Conservation (phyloP, 2,888 invertebrate genomes). For the Elysia crispata region DNA sequence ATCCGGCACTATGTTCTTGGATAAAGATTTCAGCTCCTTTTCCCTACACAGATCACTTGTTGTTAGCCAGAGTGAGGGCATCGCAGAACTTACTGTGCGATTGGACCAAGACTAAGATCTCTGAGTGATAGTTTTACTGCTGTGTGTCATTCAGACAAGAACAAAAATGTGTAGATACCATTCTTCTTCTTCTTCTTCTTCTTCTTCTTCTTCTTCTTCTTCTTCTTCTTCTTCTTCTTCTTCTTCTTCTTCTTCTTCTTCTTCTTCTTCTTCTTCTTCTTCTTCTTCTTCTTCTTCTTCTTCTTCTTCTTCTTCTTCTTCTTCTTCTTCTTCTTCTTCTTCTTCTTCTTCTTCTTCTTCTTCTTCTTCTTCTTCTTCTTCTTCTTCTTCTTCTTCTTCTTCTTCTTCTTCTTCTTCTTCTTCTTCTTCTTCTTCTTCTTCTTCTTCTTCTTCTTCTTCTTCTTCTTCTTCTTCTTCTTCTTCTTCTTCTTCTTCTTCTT, state of each 20-base stretch:
- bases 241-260: background rate
- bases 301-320: background rate
- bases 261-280: background rate
- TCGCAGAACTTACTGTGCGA: too few species aligned
- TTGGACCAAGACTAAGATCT: too few species aligned
- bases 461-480: background rate
- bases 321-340: background rate
- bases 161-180: too few species aligned
- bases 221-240: too few species aligned
- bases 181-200: background rate
- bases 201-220: background rate
- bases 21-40: too few species aligned
- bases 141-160: too few species aligned
- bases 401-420: slow-evolving; percentile 1
- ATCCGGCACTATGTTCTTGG: too few species aligned
- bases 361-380: slow-evolving; percentile 19
- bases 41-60: too few species aligned
- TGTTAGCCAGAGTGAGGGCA: too few species aligned
- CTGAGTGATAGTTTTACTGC: too few species aligned
- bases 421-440: slow-evolving; percentile 12
- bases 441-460: background rate
- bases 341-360: background rate
- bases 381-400: slow-evolving; percentile 2
- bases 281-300: background rate
- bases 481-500: too few species aligned